Percentiles rank a stretch among this genome's conserved stretches.
Conservation (phyloP, 2,113 vertebrate species). For the Euleptes europaea region DNA sequence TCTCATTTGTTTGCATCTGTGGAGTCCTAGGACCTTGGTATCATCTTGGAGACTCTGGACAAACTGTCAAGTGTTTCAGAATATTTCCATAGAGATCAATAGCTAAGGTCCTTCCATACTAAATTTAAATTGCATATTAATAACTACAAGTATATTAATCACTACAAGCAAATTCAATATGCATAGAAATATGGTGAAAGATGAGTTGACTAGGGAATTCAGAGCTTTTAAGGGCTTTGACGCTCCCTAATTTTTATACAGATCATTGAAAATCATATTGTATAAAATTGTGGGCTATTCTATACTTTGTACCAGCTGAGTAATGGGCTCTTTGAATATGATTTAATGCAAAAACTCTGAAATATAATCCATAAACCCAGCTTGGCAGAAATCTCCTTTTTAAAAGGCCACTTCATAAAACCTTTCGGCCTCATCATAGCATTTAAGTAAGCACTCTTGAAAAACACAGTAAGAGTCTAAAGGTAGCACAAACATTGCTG, state of each 20-base stretch:
- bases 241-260: not conserved
- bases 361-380: constrained; percentile 7
- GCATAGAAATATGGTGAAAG: not conserved
- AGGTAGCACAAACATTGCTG: not conserved
- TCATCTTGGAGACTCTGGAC: not conserved
- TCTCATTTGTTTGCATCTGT: not conserved
- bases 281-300: not conserved
- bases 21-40: not conserved
- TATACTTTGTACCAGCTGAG: not conserved
- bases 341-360: constrained; percentile 10
- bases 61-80: not conserved
- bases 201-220: not conserved
- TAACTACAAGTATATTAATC: constrained; percentile 2
- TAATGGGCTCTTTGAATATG: constrained; percentile 14
- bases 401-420: constrained; percentile 12
- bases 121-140: not conserved
- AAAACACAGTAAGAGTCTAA: not conserved
- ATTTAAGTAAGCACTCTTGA: constrained; percentile 5
- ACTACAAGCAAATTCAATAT: not conserved
- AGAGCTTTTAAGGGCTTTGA: not conserved
- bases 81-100: not conserved
- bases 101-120: not conserved
- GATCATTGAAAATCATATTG: not conserved
- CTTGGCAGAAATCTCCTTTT: constrained; percentile 9
- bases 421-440: not conserved